phyloP scores from a whole-genome alignment of 2,113 vertebrate species.

The Bufo gargarizans region DNA sequence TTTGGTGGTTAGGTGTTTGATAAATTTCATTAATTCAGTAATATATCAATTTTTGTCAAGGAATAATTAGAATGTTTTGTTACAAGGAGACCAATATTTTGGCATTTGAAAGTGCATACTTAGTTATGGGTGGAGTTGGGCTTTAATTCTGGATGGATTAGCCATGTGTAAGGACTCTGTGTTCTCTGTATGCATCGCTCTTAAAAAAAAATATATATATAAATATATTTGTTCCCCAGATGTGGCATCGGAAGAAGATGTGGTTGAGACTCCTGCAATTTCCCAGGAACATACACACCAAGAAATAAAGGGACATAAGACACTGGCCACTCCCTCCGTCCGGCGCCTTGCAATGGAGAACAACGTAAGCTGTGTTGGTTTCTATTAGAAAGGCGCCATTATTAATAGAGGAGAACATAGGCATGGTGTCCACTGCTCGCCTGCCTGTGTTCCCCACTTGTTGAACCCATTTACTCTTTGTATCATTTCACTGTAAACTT shows the following conservation, averaged over 20 bases:
- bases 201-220: background rate
- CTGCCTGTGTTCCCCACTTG: no score
- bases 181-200: background rate
- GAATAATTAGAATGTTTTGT: background rate
- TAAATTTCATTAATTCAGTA: no score
- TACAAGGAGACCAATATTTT: background rate
- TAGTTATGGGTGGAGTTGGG: no score
- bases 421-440: no score
- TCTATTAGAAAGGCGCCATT: background rate
- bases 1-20: no score
- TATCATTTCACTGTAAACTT: no score
- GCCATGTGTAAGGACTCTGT: background rate
- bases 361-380: slow-evolving; percentile 76
- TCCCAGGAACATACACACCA: slow-evolving; percentile 95
- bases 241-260: slow-evolving; percentile 86
- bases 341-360: slow-evolving; percentile 96
- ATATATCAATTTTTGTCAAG: background rate
- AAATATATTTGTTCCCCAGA: slow-evolving; percentile 70
- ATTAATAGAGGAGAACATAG: background rate
- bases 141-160: no score
- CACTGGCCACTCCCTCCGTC: slow-evolving; percentile 92
- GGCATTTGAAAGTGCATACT: no score
- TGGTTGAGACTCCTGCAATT: slow-evolving; percentile 92
- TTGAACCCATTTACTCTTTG: no score
- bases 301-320: slow-evolving; percentile 94